phyloP scores from a whole-genome alignment of 2,888 invertebrate species.

The Dicyrtomina minuta region DNA sequence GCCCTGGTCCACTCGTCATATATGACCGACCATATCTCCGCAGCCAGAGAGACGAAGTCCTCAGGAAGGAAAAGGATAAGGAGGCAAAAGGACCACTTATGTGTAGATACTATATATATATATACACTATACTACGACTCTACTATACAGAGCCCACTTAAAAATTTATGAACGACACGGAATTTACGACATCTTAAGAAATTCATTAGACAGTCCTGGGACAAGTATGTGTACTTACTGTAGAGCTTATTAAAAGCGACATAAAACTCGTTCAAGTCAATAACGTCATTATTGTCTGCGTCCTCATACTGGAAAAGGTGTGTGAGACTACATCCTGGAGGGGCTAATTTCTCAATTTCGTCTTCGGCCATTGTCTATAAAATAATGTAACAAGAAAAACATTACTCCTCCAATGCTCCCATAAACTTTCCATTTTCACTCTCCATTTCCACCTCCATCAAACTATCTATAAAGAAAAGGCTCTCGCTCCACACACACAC shows the following conservation, averaged over 20 bases:
- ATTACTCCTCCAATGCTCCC: too few relatives aligned
- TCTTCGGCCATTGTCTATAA: conserved; percentile 65
- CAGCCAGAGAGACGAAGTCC: too few relatives aligned
- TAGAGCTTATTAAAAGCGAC: conserved; percentile 74
- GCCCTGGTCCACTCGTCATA: too few relatives aligned
- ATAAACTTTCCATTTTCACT: not conserved
- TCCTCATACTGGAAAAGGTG: conserved; percentile 72
- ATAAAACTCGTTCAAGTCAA: conserved; percentile 72
- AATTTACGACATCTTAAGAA: too few relatives aligned
- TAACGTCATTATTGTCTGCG: conserved; percentile 65
- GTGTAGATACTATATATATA: too few relatives aligned
- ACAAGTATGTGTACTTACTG: conserved; percentile 61
- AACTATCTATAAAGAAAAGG: too few relatives aligned
- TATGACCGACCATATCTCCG: too few relatives aligned
- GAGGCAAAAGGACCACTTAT: too few relatives aligned
- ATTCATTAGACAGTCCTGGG: too few relatives aligned
- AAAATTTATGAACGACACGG: not conserved
- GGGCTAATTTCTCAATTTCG: conserved; percentile 65
- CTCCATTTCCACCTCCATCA: not conserved
- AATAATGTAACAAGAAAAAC: too few relatives aligned
- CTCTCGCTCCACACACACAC: too few relatives aligned
- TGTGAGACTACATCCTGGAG: conserved; percentile 65
- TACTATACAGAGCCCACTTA: not conserved
- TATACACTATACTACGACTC: not conserved
- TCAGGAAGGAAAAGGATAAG: too few relatives aligned